Conservation (phyloP, 2,888 invertebrate species). For the Lepetodrilus schrolli region DNA sequence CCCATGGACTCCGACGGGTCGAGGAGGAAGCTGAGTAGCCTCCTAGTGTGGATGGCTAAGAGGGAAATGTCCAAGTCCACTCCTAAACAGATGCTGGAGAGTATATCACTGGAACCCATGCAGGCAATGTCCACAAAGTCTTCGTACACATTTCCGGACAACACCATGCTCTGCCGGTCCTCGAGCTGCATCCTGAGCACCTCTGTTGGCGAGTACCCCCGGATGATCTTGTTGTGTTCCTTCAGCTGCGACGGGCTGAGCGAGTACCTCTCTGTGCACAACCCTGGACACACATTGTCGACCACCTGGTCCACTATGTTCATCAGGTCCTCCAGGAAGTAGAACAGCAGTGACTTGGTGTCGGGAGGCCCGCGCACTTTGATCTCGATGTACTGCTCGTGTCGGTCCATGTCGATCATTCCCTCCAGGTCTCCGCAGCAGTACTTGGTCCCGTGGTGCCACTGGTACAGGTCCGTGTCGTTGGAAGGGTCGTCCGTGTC, state of each 20-base stretch:
- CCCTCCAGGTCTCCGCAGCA: slow-evolving; percentile 83
- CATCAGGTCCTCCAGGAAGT: slow-evolving; percentile 82
- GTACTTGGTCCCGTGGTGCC: slow-evolving; percentile 83
- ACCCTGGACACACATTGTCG: slow-evolving; percentile 81
- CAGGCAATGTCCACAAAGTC: slow-evolving; percentile 79
- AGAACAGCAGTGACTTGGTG: slow-evolving; percentile 77
- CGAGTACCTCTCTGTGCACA: slow-evolving; percentile 81
- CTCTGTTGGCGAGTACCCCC: slow-evolving; percentile 69
- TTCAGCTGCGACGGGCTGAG: slow-evolving; percentile 78
- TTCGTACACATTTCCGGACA: slow-evolving; percentile 77
- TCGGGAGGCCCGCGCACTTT: slow-evolving; percentile 81
- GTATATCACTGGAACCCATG: slow-evolving; percentile 78
- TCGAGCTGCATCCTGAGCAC: slow-evolving; percentile 76
- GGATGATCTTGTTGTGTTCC: slow-evolving; percentile 58
- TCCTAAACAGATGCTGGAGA: slow-evolving; percentile 77
- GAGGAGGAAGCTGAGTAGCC: slow-evolving; percentile 76
- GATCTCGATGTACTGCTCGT: slow-evolving; percentile 79
- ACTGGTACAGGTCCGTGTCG: slow-evolving; percentile 81
- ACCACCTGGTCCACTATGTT: slow-evolving; percentile 81
- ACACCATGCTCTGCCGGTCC: slow-evolving; percentile 75
- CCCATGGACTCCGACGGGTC: slow-evolving; percentile 78
- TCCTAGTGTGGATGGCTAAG: slow-evolving; percentile 79
- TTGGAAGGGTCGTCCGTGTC: slow-evolving; percentile 68
- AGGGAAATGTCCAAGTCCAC: slow-evolving; percentile 80
- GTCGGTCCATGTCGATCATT: slow-evolving; percentile 79